phyloP scores from a whole-genome alignment of 2,113 vertebrate species.

The Penelope pileata region DNA sequence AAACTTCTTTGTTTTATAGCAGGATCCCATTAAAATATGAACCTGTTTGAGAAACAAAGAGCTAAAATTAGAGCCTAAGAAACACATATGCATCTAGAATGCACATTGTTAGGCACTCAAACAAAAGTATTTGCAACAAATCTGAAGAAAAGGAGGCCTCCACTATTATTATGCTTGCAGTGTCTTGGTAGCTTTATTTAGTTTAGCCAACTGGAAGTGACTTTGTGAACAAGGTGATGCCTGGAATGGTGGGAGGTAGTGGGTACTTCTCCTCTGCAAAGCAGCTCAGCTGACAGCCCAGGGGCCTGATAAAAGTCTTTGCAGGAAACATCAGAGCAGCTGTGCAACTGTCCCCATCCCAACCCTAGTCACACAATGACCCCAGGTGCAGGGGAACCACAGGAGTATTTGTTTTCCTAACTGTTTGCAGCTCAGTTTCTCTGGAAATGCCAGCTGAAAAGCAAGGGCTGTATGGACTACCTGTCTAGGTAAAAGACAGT shows the following conservation, averaged over 20 bases:
- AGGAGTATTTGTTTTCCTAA: background rate
- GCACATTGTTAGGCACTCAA: background rate
- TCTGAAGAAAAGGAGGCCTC: background rate
- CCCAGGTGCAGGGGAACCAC: background rate
- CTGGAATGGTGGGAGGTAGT: background rate
- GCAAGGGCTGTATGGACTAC: background rate
- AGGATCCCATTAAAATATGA: slow-evolving; percentile 99
- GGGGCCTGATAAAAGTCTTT: background rate
- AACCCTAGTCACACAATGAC: background rate
- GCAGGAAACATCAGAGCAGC: slow-evolving; percentile 11
- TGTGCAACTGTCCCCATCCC: background rate
- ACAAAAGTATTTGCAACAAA: background rate
- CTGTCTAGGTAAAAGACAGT: background rate
- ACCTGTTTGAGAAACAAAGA: slow-evolving; percentile 79
- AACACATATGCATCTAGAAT: background rate
- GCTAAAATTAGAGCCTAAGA: background rate
- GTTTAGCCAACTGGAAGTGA: background rate
- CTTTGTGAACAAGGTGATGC: background rate
- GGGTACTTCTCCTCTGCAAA: background rate
- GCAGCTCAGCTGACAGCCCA: slow-evolving; percentile 14
- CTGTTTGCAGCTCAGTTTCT: background rate
- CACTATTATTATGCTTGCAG: background rate
- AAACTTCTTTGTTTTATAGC: slow-evolving; percentile 99
- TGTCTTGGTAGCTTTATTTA: background rate
- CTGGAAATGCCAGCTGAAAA: slow-evolving; percentile 26